Base-by-base conservation (phyloP, 2,888 invertebrate genomes). In the Ophion obscuratus region DNA sequence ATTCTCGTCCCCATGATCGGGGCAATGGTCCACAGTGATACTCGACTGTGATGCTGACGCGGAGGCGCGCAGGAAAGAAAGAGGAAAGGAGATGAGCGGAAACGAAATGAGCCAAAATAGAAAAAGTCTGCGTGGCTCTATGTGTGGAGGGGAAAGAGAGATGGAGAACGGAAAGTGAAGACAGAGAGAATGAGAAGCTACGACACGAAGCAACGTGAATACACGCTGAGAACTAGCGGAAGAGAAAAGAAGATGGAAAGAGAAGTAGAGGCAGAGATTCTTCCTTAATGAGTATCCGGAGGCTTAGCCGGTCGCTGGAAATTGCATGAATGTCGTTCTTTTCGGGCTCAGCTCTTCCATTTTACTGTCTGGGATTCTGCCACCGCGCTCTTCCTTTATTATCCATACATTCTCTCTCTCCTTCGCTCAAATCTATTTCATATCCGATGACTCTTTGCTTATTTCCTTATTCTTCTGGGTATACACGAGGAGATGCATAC, bases 281-380 rank as follows among this genome's bases (percentile, higher is more conserved):
- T 82, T 86, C 86, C 81, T 88, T 88, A 91, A 87, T 88, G 90
- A 91, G 89, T 90, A 88, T 89, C 88, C 88, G 89, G 85, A 82
- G 89, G 84, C 84, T 87, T 82, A 87, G 77, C 73, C 79, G 76
- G 83, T 84, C 78, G 81, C 86, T 86, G 92, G 92, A 92, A 92
- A 92, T 92, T 92, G 90, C 88, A 88, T 87, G 90, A 92, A 91
- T 91, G 91, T 91, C 87, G 85, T 87, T 88, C 87, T 87, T 87
- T 88, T 89, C 88, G 88, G 83, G 67, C 88, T 73, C 81, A 85
- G 83, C 82, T 80, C 86, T 76, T 75, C 83, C 83, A 77, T 73
- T 84, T 83, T 81, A 68, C 86, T 79, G 73, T 85, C 78, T 74
- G 81, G 81, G 81, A 85, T 83, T 77, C 74, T 67, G 53, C 83